Evolutionary conservation across 64 coral and sea anemone species (phyloP), one percentile per base, ranked within the genome.

Genomic region (Cladopsammia gracilis): DNA sequence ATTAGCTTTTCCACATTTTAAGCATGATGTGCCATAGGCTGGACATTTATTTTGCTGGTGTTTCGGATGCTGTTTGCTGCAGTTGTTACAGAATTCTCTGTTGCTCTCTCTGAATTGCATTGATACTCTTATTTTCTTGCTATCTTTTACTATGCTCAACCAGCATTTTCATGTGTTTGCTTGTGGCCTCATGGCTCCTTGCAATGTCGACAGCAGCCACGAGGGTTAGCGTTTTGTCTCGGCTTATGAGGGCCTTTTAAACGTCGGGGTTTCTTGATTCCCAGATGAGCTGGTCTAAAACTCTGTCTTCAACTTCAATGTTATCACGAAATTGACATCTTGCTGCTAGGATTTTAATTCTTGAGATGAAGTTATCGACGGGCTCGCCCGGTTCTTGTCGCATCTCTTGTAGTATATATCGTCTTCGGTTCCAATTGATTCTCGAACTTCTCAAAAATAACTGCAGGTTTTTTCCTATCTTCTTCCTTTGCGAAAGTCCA

Each of bases 71-170:
- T 71, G 69, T 71, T 71, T 71, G 14, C 42, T 34, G 13, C 69
- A 71, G 69, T 71, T 71, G 69, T 71, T 42, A 43, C 69, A 71
- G 76, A 78, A 78, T 58, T 78, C 76, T 22, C 76, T 78, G 50
- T 78, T 78, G 51, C 12, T 78, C 76, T 22, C 58, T 78, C n/a
- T 58, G 76, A 78, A 78, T 78, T 7, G 6, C 50, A 78, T 78
- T 11, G 58, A 57, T 78, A 57, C 20, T 78, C 51, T 8, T 78
- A 51, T 58, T 51, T n/a, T 78, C 51, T 78, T 54, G 22, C 56
- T 58, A 7, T 49, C 76, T 78, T 25, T 58, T 12, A 12, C 76
- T 78, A 12, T n/a, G 8, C 25, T 11, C 76, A 25, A 51, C 42
- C 11, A 73, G 71, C 15, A 7, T 73, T 4, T 73, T 53, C 20